phyloP scores from a whole-genome alignment of 2,888 invertebrate genomes.

The Agrochola lychnidis region DNA sequence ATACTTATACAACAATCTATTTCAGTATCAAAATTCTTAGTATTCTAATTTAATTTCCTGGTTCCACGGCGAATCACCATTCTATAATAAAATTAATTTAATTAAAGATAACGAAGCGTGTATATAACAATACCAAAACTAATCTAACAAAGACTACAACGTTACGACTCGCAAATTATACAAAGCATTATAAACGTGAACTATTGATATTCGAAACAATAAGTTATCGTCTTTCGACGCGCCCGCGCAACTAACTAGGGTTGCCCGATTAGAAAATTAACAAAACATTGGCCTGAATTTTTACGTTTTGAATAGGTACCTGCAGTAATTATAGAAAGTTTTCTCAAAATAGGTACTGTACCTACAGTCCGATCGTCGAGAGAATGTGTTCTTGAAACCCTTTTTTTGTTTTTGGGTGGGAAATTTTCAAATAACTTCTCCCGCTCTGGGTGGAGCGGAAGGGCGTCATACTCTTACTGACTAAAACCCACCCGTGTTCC shows the following conservation, averaged over 20 bases:
- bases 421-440: too few relatives aligned
- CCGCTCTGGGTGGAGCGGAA: too few relatives aligned
- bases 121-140: slow-evolving; percentile 24
- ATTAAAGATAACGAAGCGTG: slow-evolving; percentile 28
- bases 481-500: too few relatives aligned
- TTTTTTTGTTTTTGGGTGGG: too few relatives aligned
- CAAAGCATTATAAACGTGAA: slow-evolving; percentile 44
- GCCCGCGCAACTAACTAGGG: slow-evolving; percentile 50
- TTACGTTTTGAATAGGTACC: too few relatives aligned
- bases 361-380: too few relatives aligned
- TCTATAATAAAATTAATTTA: slow-evolving; percentile 35
- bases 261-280: slow-evolving; percentile 18
- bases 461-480: too few relatives aligned
- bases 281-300: not conserved
- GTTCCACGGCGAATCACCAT: slow-evolving; percentile 4
- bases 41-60: slow-evolving; percentile 1
- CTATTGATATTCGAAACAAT: slow-evolving; percentile 61
- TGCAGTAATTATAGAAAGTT: too few relatives aligned
- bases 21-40: not conserved
- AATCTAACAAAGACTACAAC: slow-evolving; percentile 27
- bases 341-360: too few relatives aligned
- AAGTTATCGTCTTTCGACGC: slow-evolving; percentile 53
- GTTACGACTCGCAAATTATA: slow-evolving; percentile 47
- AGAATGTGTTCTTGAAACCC: too few relatives aligned
- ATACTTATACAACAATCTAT: not conserved